phyloP scores from a whole-genome alignment of 1,140 invertebrate species.

The Drosophila orosa region DNA sequence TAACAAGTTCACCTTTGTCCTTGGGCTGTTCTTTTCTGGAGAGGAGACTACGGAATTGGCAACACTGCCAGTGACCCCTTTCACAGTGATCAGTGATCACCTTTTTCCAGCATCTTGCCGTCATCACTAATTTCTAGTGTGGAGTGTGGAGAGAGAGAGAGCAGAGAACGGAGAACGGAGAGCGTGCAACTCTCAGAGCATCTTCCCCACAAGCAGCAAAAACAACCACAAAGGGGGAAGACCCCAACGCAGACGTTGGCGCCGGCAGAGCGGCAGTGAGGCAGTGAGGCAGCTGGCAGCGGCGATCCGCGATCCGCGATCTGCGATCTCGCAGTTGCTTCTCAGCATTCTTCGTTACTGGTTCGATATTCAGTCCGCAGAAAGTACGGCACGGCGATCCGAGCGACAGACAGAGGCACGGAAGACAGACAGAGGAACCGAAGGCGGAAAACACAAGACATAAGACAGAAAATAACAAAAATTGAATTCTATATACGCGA shows the following conservation, averaged over 20 bases:
- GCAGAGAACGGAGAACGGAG: neutral
- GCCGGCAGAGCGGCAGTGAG: constrained; percentile 13
- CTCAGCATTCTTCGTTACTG: constrained; percentile 44
- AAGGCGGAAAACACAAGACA: constrained; percentile 20
- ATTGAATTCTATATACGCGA: constrained; percentile 35
- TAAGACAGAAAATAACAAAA: constrained; percentile 38
- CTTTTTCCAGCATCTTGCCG: neutral
- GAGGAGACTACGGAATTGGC: neutral
- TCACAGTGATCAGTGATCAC: constrained; percentile 5
- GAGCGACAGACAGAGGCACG: constrained; percentile 10
- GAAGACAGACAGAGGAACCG: constrained; percentile 22
- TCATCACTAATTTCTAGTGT: neutral
- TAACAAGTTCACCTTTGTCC: neutral
- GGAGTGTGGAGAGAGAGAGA: neutral
- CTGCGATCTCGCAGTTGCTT: constrained; percentile 29
- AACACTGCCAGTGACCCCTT: neutral
- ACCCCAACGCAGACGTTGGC: constrained; percentile 12
- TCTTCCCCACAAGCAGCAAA: constrained; percentile 2
- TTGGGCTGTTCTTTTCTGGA: neutral
- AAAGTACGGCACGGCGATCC: constrained; percentile 8
- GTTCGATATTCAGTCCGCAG: constrained; percentile 32
- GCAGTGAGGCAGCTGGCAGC: neutral
- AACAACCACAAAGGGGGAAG: neutral
- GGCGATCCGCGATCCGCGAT: neutral
- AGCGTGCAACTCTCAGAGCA: neutral